phyloP scores from a whole-genome alignment of 1,140 invertebrate genomes.

The Apocrypta bakeri region DNA sequence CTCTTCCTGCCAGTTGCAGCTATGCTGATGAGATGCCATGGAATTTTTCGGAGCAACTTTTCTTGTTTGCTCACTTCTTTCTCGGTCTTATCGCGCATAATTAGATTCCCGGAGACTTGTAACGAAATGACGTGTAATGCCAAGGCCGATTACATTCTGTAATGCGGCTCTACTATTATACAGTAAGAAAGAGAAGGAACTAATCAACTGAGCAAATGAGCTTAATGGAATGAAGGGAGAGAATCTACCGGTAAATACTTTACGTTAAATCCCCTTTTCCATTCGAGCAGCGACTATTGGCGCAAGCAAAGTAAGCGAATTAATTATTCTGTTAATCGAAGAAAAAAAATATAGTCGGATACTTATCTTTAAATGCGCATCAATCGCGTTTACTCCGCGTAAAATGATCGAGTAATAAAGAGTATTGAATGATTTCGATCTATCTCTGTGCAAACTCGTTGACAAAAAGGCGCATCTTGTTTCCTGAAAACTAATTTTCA shows the following conservation, averaged over 20 bases:
- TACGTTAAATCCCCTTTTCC: not conserved
- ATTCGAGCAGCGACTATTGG: not conserved
- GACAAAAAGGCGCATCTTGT: slow-evolving; percentile 12
- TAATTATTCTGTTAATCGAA: not conserved
- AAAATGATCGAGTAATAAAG: slow-evolving; percentile 24
- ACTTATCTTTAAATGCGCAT: not conserved
- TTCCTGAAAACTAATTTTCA: slow-evolving; percentile 43
- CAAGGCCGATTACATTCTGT: not conserved
- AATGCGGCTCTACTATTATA: too few species aligned
- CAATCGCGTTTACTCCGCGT: not conserved
- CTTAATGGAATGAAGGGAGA: not conserved
- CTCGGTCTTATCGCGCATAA: too few species aligned
- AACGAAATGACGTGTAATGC: not conserved
- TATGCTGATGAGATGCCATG: slow-evolving; percentile 1
- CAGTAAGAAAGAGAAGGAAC: not conserved
- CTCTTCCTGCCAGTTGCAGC: not conserved
- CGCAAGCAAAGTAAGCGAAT: slow-evolving; percentile 22
- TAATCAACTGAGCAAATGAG: not conserved
- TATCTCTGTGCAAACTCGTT: slow-evolving; percentile 28
- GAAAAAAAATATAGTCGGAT: not conserved
- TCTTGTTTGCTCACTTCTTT: not conserved
- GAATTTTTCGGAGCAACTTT: not conserved
- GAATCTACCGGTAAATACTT: not conserved
- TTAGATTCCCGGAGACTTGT: too few species aligned
- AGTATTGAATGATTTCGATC: slow-evolving; percentile 26